Conservation (phyloP, 1,140 invertebrate species). For the Pantala flavescens region DNA sequence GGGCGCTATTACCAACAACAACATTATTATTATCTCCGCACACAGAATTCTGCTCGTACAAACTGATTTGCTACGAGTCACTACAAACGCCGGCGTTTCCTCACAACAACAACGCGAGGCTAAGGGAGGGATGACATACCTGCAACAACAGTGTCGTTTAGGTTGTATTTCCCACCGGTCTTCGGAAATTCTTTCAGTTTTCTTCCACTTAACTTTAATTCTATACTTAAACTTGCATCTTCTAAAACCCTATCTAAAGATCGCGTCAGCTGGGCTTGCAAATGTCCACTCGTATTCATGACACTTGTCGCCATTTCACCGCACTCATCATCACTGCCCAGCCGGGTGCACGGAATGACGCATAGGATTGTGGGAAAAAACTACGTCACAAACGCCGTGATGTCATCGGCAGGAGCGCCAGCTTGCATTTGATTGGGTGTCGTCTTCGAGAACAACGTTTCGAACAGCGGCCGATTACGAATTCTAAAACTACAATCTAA, state of each 20-base stretch:
- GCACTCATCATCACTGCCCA: not conserved
- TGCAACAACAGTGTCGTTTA: conserved; percentile 77
- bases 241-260: conserved; percentile 77
- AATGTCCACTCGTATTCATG: conserved; percentile 5
- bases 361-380: not conserved
- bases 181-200: conserved; percentile 87
- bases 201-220: conserved; percentile 74
- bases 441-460: no score
- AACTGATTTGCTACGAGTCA: no score
- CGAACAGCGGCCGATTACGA: no score
- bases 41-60: no score
- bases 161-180: conserved; percentile 64
- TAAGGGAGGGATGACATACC: conserved; percentile 48
- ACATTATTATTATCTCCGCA: no score
- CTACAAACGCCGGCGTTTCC: not conserved
- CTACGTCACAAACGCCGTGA: not conserved
- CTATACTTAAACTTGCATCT: conserved; percentile 80
- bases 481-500: no score
- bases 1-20: no score
- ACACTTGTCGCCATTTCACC: conserved; percentile 4
- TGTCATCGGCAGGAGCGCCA: no score
- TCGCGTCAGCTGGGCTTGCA: not conserved
- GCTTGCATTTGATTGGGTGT: no score
- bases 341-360: not conserved
- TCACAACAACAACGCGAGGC: not conserved